Evolutionary conservation across 2,888 invertebrate species (phyloP).

Genomic region (Neoaliturus tenellus): DNA sequence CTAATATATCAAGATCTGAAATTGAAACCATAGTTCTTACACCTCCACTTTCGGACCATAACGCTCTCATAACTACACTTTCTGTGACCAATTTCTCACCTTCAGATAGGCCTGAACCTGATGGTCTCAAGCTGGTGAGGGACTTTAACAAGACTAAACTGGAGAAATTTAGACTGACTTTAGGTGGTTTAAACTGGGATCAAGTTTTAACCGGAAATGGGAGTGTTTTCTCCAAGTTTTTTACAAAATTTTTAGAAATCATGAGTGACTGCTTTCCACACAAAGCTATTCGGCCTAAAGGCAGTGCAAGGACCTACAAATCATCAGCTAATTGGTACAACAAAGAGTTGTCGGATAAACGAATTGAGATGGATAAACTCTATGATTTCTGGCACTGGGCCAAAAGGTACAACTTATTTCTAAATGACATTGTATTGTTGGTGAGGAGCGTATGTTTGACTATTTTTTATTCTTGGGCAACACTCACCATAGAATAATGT

Average conservation of each 20-base stretch:
- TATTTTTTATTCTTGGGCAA: no score
- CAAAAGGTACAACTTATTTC: no score
- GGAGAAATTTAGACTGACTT: neutral
- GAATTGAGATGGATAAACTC: neutral
- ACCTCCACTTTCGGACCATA: neutral
- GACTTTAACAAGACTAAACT: neutral
- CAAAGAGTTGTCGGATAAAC: neutral
- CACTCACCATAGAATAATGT: no score
- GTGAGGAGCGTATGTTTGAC: no score
- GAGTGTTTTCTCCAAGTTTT: neutral
- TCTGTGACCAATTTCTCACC: neutral
- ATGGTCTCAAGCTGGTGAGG: neutral
- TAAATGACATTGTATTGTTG: no score
- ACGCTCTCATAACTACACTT: neutral
- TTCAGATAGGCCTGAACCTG: neutral
- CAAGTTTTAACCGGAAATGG: neutral
- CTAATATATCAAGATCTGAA: neutral
- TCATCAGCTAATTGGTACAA: neutral
- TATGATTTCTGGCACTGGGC: slow-evolving; percentile 3
- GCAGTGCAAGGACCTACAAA: neutral
- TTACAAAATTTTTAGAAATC: neutral
- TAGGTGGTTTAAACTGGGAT: neutral
- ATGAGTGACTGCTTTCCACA: neutral
- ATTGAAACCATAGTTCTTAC: neutral
- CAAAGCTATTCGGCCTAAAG: neutral